phyloP scores from a whole-genome alignment of 2,888 invertebrate species.

The Ophion costatus region DNA sequence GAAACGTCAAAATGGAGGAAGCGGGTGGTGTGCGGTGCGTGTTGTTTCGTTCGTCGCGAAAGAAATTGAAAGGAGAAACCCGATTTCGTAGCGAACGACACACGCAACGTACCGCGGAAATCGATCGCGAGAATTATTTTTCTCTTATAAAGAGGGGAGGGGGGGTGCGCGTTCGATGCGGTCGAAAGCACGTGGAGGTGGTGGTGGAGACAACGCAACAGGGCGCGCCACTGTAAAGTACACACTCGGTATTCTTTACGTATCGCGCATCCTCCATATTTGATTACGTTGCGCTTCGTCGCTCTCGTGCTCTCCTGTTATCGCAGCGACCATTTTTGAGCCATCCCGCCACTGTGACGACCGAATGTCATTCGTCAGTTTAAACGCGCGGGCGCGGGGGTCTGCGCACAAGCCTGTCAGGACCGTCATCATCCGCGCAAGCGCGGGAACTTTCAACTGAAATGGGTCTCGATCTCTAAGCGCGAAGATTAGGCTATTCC shows the following conservation, averaged over 20 bases:
- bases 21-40: conserved; percentile 58
- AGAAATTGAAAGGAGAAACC: conserved; percentile 9
- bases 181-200: not conserved
- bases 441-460: not conserved
- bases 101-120: conserved; percentile 16
- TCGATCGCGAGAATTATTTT: conserved; percentile 10
- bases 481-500: not conserved
- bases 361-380: conserved; percentile 47
- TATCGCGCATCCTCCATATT: conserved; percentile 7
- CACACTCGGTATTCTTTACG: conserved; percentile 15
- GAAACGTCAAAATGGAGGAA: conserved; percentile 67
- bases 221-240: not conserved
- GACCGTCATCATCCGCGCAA: not conserved
- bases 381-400: not conserved
- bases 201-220: not conserved
- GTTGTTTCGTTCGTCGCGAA: conserved; percentile 35
- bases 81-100: conserved; percentile 38
- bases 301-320: conserved; percentile 53
- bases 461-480: not conserved
- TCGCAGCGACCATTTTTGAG: conserved; percentile 66
- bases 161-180: conserved; percentile 35
- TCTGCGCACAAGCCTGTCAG: not conserved
- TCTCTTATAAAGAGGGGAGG: too few relatives aligned
- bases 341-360: conserved; percentile 64
- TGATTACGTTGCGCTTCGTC: not conserved